Conservation (phyloP, 2,113 vertebrate species). For the Pseudorhombus dupliciocellatus region DNA sequence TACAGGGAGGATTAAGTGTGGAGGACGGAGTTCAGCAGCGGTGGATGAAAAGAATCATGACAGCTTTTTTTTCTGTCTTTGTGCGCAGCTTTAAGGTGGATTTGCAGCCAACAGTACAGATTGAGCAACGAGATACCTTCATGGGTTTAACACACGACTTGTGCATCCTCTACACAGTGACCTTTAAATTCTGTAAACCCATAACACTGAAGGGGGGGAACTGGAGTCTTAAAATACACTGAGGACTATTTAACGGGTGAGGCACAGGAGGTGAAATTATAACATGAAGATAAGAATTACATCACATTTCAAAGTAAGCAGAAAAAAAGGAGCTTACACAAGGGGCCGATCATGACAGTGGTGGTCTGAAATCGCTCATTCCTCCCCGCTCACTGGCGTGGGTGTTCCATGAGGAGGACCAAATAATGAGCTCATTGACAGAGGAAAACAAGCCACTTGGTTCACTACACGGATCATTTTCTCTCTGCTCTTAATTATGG, state of each 20-base stretch:
- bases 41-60: conserved; percentile 1
- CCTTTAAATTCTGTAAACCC: not conserved
- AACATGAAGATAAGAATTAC: too few relatives aligned
- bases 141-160: not conserved
- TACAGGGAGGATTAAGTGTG: conserved; percentile 6
- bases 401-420: too few relatives aligned
- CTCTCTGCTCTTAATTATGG: too few relatives aligned
- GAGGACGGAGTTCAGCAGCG: conserved; percentile 16
- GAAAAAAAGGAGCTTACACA: too few relatives aligned
- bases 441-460: too few relatives aligned
- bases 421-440: too few relatives aligned
- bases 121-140: not conserved
- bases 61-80: not conserved
- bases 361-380: too few relatives aligned
- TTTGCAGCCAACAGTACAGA: not conserved
- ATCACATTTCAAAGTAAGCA: too few relatives aligned
- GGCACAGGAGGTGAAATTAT: not conserved
- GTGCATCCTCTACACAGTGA: not conserved
- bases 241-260: not conserved
- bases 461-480: too few relatives aligned
- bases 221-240: not conserved
- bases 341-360: too few relatives aligned
- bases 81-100: not conserved
- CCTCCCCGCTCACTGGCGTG: too few relatives aligned
- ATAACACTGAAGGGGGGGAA: not conserved